phyloP scores from a whole-genome alignment of 2,888 invertebrate genomes.

The Melitaea athalia region DNA sequence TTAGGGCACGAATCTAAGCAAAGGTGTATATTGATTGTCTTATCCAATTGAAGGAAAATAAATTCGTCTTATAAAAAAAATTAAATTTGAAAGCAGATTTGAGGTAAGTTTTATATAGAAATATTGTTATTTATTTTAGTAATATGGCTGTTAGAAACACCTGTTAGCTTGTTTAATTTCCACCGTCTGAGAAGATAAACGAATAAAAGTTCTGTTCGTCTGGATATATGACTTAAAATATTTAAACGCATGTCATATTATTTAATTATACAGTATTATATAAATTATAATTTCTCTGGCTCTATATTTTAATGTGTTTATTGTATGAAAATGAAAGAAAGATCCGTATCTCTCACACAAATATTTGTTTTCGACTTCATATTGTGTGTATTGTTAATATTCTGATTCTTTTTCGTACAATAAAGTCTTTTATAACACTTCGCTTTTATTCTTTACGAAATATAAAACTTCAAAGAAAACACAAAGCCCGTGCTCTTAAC shows the following conservation, averaged over 20 bases:
- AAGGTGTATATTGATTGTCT: conserved; percentile 70
- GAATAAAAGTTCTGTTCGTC: conserved; percentile 9
- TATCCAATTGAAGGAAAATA: conserved; percentile 49
- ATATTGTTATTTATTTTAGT: neutral
- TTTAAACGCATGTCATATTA: neutral
- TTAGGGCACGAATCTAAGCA: conserved; percentile 61
- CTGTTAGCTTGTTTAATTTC: conserved; percentile 27
- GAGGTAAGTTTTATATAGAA: conserved; percentile 15
- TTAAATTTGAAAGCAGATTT: neutral
- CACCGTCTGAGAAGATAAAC: conserved; percentile 13
- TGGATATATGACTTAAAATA: neutral
- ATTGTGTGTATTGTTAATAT: neutral
- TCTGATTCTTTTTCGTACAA: neutral
- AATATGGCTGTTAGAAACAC: conserved; percentile 19
- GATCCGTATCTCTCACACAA: neutral
- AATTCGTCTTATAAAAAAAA: neutral
- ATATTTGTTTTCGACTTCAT: neutral
- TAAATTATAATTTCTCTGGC: neutral
- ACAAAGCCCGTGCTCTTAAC: neutral
- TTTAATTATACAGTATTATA: neutral
- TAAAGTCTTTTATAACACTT: conserved; percentile 3
- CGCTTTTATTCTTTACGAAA: neutral
- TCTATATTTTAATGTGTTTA: neutral
- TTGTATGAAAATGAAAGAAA: neutral
- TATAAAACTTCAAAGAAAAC: neutral